phyloP scores from a whole-genome alignment of 2,113 vertebrate genomes.

The Chloebia gouldiae region DNA sequence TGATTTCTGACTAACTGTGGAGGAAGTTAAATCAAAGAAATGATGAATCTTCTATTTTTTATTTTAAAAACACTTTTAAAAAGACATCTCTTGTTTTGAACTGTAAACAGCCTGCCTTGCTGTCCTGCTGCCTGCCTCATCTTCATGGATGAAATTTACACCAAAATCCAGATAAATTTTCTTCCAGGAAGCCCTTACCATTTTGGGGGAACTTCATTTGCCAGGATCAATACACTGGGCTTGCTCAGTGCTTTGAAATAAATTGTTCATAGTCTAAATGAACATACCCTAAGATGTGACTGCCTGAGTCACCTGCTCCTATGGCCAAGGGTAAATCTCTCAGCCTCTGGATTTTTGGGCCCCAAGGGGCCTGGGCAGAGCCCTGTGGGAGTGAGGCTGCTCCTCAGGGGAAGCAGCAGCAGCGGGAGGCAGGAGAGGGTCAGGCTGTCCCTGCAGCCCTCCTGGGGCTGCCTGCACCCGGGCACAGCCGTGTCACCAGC shows the following conservation, averaged over 20 bases:
- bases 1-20: slow-evolving; percentile 38
- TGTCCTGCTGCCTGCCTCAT: neutral
- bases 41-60: slow-evolving; percentile 27
- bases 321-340: neutral
- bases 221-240: accelerated
- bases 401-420: neutral
- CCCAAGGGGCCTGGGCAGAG: neutral
- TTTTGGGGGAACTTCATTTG: neutral
- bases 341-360: neutral
- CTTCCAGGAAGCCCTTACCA: neutral
- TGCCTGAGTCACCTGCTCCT: neutral
- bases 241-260: neutral
- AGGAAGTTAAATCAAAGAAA: slow-evolving; percentile 40
- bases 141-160: neutral
- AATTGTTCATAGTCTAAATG: neutral
- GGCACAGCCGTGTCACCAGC: accelerated
- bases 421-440: neutral
- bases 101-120: neutral
- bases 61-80: neutral
- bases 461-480: neutral
- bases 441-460: neutral
- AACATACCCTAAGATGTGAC: neutral
- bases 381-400: neutral
- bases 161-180: neutral
- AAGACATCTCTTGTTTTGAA: neutral